phyloP scores from a whole-genome alignment of 2,888 invertebrate species.

The Idaea aversata region DNA sequence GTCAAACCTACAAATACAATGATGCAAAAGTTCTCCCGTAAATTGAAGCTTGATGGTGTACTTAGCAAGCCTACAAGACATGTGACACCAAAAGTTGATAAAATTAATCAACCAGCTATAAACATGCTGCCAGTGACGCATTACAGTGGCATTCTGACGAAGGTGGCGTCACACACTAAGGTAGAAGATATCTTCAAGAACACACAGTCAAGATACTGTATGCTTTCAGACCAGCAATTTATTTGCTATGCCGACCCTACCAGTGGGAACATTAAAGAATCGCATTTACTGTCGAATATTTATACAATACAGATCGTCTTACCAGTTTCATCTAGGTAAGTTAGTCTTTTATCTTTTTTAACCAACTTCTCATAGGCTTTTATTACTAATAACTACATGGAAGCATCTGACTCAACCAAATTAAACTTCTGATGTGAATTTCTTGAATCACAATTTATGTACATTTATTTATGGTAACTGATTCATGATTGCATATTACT shows the following conservation, averaged over 20 bases:
- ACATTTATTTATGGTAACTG: neutral
- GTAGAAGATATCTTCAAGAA: conserved; percentile 88
- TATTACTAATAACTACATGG: too few relatives aligned
- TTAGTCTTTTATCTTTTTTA: conserved; percentile 9
- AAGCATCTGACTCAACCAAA: too few relatives aligned
- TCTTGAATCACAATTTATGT: too few relatives aligned
- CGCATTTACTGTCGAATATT: conserved; percentile 83
- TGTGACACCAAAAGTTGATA: conserved; percentile 41
- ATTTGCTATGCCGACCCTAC: conserved; percentile 87
- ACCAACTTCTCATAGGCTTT: neutral
- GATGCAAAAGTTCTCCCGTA: conserved; percentile 63
- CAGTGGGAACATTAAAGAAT: conserved; percentile 84
- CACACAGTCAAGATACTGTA: conserved; percentile 86
- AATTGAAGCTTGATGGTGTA: conserved; percentile 75
- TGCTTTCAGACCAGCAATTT: conserved; percentile 85
- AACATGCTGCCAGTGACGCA: conserved; percentile 68
- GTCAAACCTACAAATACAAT: conserved; percentile 51
- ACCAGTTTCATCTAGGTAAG: conserved; percentile 73
- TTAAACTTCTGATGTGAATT: too few relatives aligned
- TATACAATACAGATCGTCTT: conserved; percentile 83
- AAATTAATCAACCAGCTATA: conserved; percentile 76
- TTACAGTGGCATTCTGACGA: conserved; percentile 82
- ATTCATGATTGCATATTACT: conserved; percentile 4
- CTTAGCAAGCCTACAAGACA: conserved; percentile 54
- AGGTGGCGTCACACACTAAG: conserved; percentile 77